Percentiles rank a stretch among this genome's conserved stretches.
Evolutionary conservation across 2,113 vertebrate genomes (phyloP).

Genomic region (Etheostoma cragini): DNA sequence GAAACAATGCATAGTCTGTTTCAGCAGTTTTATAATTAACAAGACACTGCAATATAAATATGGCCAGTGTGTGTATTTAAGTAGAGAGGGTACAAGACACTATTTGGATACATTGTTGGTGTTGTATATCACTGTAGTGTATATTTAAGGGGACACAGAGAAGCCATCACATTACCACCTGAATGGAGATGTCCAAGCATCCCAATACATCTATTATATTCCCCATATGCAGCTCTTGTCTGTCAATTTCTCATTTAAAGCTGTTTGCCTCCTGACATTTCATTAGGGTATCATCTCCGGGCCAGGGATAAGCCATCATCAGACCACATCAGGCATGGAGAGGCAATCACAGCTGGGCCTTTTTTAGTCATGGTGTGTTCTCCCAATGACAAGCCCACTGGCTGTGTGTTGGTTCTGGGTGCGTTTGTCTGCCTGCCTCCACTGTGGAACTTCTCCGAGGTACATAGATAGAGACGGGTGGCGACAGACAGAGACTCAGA

Average conservation of each 20-base stretch:
- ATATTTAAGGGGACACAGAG: slow-evolving; percentile 41
- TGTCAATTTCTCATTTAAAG: slow-evolving; percentile 81
- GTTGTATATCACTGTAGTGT: slow-evolving; percentile 18
- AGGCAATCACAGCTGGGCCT: slow-evolving; percentile 79
- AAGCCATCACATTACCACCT: slow-evolving; percentile 64
- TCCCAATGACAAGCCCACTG: slow-evolving; percentile 77
- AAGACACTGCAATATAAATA: slow-evolving; percentile 52
- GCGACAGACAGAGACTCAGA: slow-evolving; percentile 61
- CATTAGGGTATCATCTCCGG: slow-evolving; percentile 79
- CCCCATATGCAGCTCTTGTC: slow-evolving; percentile 70
- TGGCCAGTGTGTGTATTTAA: slow-evolving; percentile 42
- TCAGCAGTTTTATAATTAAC: slow-evolving; percentile 83
- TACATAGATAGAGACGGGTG: slow-evolving; percentile 59
- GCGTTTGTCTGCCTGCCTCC: slow-evolving; percentile 58
- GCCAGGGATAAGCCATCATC: slow-evolving; percentile 77
- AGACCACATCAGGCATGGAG: slow-evolving; percentile 83
- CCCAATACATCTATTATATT: slow-evolving; percentile 57
- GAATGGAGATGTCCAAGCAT: slow-evolving; percentile 50
- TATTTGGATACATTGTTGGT: slow-evolving; percentile 24
- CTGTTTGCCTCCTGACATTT: slow-evolving; percentile 78
- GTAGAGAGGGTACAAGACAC: slow-evolving; percentile 25
- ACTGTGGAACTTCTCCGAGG: slow-evolving; percentile 56
- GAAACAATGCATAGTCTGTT: slow-evolving; percentile 73
- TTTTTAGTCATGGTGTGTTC: slow-evolving; percentile 76
- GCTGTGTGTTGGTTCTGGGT: slow-evolving; percentile 60